Percentiles rank a stretch among this genome's conserved stretches.
Evolutionary conservation across 2,888 invertebrate genomes (phyloP).

Genomic region (Ornithoptera alexandrae): DNA sequence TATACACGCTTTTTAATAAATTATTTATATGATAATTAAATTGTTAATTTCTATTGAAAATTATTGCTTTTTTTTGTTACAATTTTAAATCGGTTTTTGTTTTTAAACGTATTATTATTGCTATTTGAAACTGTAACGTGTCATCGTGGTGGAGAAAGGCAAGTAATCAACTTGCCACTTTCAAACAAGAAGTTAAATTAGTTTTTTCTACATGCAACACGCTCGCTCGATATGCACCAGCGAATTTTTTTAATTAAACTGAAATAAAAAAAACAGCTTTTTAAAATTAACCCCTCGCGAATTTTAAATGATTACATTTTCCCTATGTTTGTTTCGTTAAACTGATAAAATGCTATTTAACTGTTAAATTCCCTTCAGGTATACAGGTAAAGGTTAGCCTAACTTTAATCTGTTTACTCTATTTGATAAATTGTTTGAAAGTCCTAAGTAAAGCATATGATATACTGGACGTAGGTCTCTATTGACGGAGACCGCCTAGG

Average conservation of each 20-base stretch:
- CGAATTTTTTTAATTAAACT: constrained; percentile 12
- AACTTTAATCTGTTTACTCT: too few species aligned
- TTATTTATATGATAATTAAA: too few species aligned
- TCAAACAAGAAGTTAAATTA: constrained; percentile 24
- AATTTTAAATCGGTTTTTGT: too few species aligned
- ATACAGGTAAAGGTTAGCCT: too few species aligned
- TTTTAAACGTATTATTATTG: too few species aligned
- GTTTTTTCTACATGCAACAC: constrained; percentile 11
- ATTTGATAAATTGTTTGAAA: too few species aligned
- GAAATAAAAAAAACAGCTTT: background rate
- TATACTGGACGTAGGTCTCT: too few species aligned
- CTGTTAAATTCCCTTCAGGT: too few species aligned
- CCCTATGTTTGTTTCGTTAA: background rate
- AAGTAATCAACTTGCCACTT: constrained; percentile 20
- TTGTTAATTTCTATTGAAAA: too few species aligned
- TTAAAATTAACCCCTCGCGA: background rate
- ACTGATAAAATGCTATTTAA: background rate
- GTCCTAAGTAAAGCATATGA: too few species aligned
- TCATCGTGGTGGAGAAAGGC: background rate
- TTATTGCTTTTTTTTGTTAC: too few species aligned
- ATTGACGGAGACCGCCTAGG: too few species aligned
- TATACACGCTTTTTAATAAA: background rate
- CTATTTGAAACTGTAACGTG: background rate
- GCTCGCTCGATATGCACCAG: constrained; percentile 11
- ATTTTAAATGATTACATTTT: background rate